These are phyloP conservation scores for Homarus gammarus DNA, from an alignment of 2,888 invertebrate species.

Conservation along the genomic window DNA sequence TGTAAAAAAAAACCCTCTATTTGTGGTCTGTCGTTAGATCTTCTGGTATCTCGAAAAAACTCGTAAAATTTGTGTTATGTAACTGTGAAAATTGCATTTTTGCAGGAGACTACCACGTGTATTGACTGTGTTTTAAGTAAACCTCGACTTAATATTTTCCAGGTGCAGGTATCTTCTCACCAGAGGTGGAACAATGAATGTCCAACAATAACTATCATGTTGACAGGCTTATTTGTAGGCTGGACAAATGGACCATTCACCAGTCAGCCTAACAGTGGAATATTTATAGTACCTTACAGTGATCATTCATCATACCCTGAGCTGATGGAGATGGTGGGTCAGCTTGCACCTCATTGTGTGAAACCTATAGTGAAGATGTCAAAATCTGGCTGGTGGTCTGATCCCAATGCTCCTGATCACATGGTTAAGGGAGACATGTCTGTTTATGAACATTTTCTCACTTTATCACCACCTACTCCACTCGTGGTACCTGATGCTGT, in stretches of 20 bases:
- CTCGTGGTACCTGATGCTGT: conserved; percentile 43
- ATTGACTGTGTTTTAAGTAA: too few species aligned
- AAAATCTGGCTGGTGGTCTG: conserved; percentile 46
- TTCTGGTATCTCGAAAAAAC: too few species aligned
- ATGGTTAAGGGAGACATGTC: conserved; percentile 55
- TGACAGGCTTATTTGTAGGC: conserved; percentile 62
- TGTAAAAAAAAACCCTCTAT: too few species aligned
- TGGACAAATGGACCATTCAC: conserved; percentile 58
- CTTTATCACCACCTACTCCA: conserved; percentile 37
- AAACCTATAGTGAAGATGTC: conserved; percentile 78
- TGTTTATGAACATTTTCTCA: conserved; percentile 52
- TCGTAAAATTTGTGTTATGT: too few species aligned
- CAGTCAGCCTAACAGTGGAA: conserved; percentile 76
- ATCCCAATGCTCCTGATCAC: conserved; percentile 45
- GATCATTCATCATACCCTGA: conserved; percentile 80
- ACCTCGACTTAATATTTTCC: conserved; percentile 29
- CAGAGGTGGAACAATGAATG: conserved; percentile 63
- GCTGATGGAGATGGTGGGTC: conserved; percentile 78
- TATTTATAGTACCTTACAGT: conserved; percentile 79
- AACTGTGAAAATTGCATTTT: too few species aligned
- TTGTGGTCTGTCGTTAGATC: too few species aligned
- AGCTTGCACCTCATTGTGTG: conserved; percentile 78
- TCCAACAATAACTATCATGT: conserved; percentile 67
- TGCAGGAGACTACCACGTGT: too few species aligned
- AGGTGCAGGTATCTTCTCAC: conserved; percentile 59